Percentiles rank a stretch among this genome's conserved stretches.
phyloP scores from a whole-genome alignment of 2,113 vertebrate genomes.

The Arothron firmamentum region DNA sequence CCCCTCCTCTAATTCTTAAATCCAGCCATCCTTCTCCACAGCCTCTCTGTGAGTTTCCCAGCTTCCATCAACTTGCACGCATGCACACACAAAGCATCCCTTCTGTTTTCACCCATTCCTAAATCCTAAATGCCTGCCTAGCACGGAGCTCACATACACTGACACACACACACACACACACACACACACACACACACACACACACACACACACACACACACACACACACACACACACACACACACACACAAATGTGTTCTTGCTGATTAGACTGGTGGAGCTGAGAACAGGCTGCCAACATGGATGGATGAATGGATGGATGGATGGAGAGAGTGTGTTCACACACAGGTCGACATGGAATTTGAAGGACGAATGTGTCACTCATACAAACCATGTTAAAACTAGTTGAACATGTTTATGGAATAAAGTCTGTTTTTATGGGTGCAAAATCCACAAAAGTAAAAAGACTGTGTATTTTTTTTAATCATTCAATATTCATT shows the following conservation, averaged over 20 bases:
- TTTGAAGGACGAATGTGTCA: neutral
- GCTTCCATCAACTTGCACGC: neutral
- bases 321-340: neutral
- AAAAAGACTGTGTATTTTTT: too few species aligned
- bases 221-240: conserved; percentile 18
- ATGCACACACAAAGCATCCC: conserved; percentile 1
- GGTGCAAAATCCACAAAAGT: too few species aligned
- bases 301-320: conserved; percentile 24
- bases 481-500: too few species aligned
- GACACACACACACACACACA: conserved; percentile 19
- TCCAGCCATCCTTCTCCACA: conserved; percentile 17
- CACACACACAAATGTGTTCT: conserved; percentile 27
- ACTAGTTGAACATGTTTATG: too few species aligned
- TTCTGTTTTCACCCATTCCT: conserved; percentile 20
- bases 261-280: conserved; percentile 56
- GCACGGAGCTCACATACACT: conserved; percentile 27
- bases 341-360: neutral
- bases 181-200: too few species aligned
- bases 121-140: conserved; percentile 24
- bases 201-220: conserved; percentile 14
- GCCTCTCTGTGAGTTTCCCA: conserved; percentile 7
- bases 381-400: too few species aligned
- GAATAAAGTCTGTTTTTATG: too few species aligned
- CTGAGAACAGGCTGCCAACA: conserved; percentile 28
- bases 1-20: conserved; percentile 40